A percentile compares a stretch with the other conserved stretches of the same genome.
Evolutionary conservation across 2,797 vertebrate genomes (phyloP).

Genomic region (Spinus olivaceus): DNA sequence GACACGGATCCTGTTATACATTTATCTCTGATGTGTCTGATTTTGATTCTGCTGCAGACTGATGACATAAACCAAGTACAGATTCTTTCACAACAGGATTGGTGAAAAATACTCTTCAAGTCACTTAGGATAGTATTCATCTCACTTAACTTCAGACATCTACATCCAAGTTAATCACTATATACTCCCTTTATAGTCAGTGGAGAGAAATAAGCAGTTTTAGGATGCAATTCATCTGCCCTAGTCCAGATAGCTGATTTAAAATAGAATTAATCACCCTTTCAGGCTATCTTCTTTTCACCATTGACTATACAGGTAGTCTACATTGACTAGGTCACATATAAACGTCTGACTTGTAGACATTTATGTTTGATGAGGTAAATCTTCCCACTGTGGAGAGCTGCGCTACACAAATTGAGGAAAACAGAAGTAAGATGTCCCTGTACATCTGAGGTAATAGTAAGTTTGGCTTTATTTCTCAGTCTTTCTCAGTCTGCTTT

Average conservation of each 20-base stretch:
- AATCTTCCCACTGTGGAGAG: not conserved
- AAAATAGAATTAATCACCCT: slow-evolving; percentile 41
- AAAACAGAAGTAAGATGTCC: not conserved
- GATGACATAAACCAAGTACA: not conserved
- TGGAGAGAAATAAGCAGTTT: slow-evolving; percentile 44
- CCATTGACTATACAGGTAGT: not conserved
- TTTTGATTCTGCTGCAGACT: not conserved
- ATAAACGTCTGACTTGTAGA: not conserved
- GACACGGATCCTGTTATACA: not conserved
- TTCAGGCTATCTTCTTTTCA: not conserved
- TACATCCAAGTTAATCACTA: not conserved
- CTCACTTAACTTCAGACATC: slow-evolving; percentile 48
- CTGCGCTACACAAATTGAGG: not conserved
- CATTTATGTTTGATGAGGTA: not conserved
- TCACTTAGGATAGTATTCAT: slow-evolving; percentile 30
- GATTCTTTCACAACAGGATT: not conserved
- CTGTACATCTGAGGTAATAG: not conserved
- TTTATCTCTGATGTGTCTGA: not conserved
- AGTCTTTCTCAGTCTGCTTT: not conserved
- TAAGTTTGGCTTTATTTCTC: not conserved
- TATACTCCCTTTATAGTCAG: slow-evolving; percentile 1
- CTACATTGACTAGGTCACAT: not conserved
- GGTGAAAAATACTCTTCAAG: slow-evolving; percentile 5
- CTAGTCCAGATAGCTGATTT: slow-evolving; percentile 10
- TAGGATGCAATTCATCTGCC: slow-evolving; percentile 23